Evolutionary conservation across 2,888 invertebrate species (phyloP).

Genomic region (Tetranychus truncatus): DNA sequence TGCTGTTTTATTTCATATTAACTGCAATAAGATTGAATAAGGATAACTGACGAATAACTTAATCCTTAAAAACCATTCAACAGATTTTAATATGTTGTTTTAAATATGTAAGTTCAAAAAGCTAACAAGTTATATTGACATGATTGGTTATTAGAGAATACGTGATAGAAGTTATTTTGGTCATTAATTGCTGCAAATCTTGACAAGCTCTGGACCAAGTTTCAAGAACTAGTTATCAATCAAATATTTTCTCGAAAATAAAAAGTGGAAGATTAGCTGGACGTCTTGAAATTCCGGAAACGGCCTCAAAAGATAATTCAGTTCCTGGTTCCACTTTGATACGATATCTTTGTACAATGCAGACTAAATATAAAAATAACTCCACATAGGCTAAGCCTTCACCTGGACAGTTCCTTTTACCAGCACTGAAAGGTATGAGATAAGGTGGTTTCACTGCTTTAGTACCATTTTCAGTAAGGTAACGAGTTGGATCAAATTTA

Average conservation of each 20-base stretch:
- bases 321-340: background rate
- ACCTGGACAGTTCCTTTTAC: background rate
- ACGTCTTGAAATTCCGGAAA: background rate
- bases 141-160: too few species aligned
- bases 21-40: too few species aligned
- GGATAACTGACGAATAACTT: too few species aligned
- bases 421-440: background rate
- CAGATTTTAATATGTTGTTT: too few species aligned
- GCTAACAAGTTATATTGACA: too few species aligned
- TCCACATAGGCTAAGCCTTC: background rate
- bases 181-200: too few species aligned
- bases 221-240: too few species aligned
- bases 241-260: background rate
- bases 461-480: background rate
- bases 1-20: too few species aligned
- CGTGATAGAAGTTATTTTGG: too few species aligned
- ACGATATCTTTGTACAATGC: background rate
- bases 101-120: too few species aligned
- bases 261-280: background rate
- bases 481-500: background rate
- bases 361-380: background rate
- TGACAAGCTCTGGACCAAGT: too few species aligned
- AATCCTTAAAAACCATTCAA: too few species aligned
- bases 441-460: background rate
- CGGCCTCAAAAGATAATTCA: background rate